Evolutionary conservation across 1,140 invertebrate species (phyloP).

Genomic region (Tetraneura akinire): DNA sequence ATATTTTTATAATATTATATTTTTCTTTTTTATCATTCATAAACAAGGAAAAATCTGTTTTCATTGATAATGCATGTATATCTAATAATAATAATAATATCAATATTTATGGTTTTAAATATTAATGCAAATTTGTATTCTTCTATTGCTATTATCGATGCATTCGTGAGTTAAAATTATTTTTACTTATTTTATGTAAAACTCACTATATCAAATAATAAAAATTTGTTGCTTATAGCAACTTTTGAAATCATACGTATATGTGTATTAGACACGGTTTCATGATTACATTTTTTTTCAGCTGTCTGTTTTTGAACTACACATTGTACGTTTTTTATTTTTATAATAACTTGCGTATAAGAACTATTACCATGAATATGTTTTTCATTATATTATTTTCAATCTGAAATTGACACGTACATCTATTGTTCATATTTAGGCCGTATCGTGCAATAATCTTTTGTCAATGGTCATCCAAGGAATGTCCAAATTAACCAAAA

Average conservation of each 20-base stretch:
- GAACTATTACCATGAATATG: background rate
- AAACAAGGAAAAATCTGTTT: too few relatives aligned
- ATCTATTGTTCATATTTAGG: slow-evolving; percentile 48
- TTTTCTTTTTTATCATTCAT: too few relatives aligned
- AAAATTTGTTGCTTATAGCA: background rate
- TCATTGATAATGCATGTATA: too few relatives aligned
- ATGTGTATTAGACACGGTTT: slow-evolving; percentile 16
- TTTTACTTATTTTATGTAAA: background rate
- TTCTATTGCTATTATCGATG: background rate
- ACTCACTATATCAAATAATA: background rate
- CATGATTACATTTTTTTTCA: slow-evolving; percentile 30
- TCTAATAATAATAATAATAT: too few relatives aligned
- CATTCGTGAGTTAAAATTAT: background rate
- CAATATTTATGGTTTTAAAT: too few relatives aligned
- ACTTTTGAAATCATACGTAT: background rate
- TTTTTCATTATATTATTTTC: slow-evolving; percentile 29
- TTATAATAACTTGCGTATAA: slow-evolving; percentile 15
- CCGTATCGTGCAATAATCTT: slow-evolving; percentile 35
- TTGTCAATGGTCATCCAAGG: background rate
- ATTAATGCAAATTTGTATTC: background rate
- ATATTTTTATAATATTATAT: too few relatives aligned
- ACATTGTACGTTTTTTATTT: slow-evolving; percentile 17
- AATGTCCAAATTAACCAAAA: slow-evolving; percentile 28
- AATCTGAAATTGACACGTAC: slow-evolving; percentile 20
- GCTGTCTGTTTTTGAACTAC: slow-evolving; percentile 3